Evolutionary conservation across 2,888 invertebrate genomes (phyloP), one percentile per base, ranked within the genome.

Genomic region (Seira sanloemensis): DNA sequence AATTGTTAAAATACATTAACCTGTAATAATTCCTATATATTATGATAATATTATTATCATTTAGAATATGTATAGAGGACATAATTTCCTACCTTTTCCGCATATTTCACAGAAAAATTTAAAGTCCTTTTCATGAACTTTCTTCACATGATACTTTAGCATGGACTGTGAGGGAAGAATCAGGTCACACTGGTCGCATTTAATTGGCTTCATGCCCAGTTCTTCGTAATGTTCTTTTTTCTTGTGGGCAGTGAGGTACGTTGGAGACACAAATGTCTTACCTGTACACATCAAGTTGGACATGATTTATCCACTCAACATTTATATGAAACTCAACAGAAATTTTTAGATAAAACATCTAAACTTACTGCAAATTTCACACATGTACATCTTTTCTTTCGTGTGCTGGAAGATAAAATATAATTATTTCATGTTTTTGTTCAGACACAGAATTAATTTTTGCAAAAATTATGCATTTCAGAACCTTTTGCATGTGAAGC

Each of bases 401-500:
- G 79, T 79, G 37, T 79, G 79, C 79, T 79, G 16, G n/a, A 72
- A 78, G 25, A 54, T 24, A 19, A 24, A 16, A n/a, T n/a, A n/a
- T n/a, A n/a, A n/a, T n/a, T n/a, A n/a, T n/a, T n/a, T n/a, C n/a
- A n/a, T n/a, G n/a, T n/a, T n/a, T n/a, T n/a, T n/a, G n/a, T n/a
- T n/a, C n/a, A n/a, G n/a, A n/a, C n/a, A n/a, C n/a, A n/a, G n/a
- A n/a, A n/a, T n/a, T n/a, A n/a, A n/a, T n/a, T n/a, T n/a, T n/a
- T n/a, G n/a, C n/a, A n/a, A n/a, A n/a, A n/a, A n/a, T n/a, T n/a
- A n/a, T n/a, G n/a, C n/a, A n/a, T n/a, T n/a, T n/a, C n/a, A n/a
- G n/a, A n/a, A 79, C 79, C 58, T 79, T 79, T 37, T 79, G 79
- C 79, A 79, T 79, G 23, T 79, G 79, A 1, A 79, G 19, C 18